Percentiles rank a stretch among this genome's conserved stretches.
Conservation (phyloP, 2,888 invertebrate species). For the Parascotia fuliginaria region DNA sequence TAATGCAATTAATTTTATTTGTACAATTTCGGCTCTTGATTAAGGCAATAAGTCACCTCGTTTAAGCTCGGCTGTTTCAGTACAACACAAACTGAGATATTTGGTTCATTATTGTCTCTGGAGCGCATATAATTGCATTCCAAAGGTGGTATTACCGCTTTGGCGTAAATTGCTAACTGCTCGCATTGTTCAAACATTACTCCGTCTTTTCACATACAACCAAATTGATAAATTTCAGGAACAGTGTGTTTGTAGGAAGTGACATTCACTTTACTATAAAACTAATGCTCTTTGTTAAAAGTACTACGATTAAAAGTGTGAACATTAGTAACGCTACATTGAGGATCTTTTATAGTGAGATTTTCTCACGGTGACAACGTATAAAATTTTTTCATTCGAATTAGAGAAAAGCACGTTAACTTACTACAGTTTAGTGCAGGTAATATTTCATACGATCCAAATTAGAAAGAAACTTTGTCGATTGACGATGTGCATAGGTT, state of each 20-base stretch:
- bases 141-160: constrained; percentile 24
- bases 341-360: no score
- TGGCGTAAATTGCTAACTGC: constrained; percentile 26
- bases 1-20: constrained; percentile 17
- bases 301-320: no score
- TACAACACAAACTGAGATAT: constrained; percentile 19
- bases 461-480: no score
- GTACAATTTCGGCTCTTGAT: constrained; percentile 18
- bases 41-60: constrained; percentile 13
- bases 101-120: constrained; percentile 40
- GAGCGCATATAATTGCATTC: constrained; percentile 38
- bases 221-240: constrained; percentile 29
- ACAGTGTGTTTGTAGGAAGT: constrained; percentile 32
- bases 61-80: neutral
- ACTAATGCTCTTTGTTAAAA: constrained; percentile 36
- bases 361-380: no score
- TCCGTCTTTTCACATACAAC: constrained; percentile 32
- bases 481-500: neutral
- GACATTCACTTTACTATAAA: constrained; percentile 19
- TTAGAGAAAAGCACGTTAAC: no score
- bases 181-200: constrained; percentile 21
- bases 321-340: no score
- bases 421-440: no score
- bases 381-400: no score
- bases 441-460: no score